phyloP scores from a whole-genome alignment of 2,113 vertebrate species.

The Tachysurus vachellii region DNA sequence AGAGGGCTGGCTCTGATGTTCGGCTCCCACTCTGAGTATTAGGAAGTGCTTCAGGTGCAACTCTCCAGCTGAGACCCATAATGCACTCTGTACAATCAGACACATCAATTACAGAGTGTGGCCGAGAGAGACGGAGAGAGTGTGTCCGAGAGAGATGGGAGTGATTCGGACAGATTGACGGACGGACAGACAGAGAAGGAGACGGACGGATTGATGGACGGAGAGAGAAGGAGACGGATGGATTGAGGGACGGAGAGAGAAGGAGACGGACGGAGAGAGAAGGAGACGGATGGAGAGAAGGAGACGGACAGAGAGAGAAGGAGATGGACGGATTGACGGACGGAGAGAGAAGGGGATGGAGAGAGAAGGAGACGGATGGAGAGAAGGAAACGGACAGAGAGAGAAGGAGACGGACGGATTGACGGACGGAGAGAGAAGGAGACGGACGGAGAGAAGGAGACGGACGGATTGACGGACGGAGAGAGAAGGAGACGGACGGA shows the following conservation, averaged over 20 bases:
- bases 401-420: neutral
- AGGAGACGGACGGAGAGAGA: neutral
- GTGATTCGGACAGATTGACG: neutral
- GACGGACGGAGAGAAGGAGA: too few relatives aligned
- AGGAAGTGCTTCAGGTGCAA: conserved; percentile 61
- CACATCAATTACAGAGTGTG: conserved; percentile 41
- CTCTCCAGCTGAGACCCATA: conserved; percentile 53
- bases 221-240: too few relatives aligned
- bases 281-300: neutral
- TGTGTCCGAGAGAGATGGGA: neutral
- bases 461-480: too few relatives aligned
- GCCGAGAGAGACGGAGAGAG: neutral
- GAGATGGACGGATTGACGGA: too few relatives aligned
- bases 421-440: too few relatives aligned
- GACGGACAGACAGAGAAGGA: too few relatives aligned
- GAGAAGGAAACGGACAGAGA: neutral
- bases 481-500: too few relatives aligned
- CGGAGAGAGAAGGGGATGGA: neutral
- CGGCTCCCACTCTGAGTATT: conserved; percentile 37
- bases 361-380: too few relatives aligned
- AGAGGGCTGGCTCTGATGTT: conserved; percentile 61
- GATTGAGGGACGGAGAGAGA: too few relatives aligned
- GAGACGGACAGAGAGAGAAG: too few relatives aligned
- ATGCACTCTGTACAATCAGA: conserved; percentile 60
- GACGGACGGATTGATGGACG: too few relatives aligned